Evolutionary conservation across 2,888 invertebrate species (phyloP).

Genomic region (Cryptophagus acutangulus): DNA sequence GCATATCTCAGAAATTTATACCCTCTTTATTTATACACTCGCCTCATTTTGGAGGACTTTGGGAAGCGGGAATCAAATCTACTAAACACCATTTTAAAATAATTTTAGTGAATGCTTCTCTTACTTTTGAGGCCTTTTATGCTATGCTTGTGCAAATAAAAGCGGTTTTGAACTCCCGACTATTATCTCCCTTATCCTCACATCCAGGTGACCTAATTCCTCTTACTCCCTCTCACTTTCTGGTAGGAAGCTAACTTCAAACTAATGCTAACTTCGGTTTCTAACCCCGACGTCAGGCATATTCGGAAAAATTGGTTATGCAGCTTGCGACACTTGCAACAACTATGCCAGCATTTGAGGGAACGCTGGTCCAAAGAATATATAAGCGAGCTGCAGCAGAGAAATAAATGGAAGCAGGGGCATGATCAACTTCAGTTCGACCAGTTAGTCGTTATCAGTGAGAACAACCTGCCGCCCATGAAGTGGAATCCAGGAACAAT

Average conservation of each 20-base stretch:
- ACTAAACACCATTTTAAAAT: conserved; percentile 29
- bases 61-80: conserved; percentile 21
- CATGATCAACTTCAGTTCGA: too few relatives aligned
- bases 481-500: too few relatives aligned
- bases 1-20: conserved; percentile 8
- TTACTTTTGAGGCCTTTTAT: conserved; percentile 31
- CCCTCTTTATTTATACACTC: conserved; percentile 29
- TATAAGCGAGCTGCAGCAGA: too few relatives aligned
- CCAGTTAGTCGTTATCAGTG: too few relatives aligned
- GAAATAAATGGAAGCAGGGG: too few relatives aligned
- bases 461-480: too few relatives aligned
- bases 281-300: too few relatives aligned
- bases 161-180: conserved; percentile 31
- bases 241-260: too few relatives aligned
- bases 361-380: background rate
- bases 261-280: too few relatives aligned
- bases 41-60: conserved; percentile 26
- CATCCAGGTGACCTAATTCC: conserved; percentile 23
- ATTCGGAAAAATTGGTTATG: background rate
- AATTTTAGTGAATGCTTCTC: conserved; percentile 18
- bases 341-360: background rate
- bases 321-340: background rate
- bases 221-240: conserved; percentile 18
- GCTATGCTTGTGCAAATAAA: conserved; percentile 30
- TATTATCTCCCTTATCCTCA: conserved; percentile 22